These are phyloP conservation scores for Ceryle rudis DNA, from an alignment of 2,797 vertebrate genomes.

Conservation along the genomic window DNA sequence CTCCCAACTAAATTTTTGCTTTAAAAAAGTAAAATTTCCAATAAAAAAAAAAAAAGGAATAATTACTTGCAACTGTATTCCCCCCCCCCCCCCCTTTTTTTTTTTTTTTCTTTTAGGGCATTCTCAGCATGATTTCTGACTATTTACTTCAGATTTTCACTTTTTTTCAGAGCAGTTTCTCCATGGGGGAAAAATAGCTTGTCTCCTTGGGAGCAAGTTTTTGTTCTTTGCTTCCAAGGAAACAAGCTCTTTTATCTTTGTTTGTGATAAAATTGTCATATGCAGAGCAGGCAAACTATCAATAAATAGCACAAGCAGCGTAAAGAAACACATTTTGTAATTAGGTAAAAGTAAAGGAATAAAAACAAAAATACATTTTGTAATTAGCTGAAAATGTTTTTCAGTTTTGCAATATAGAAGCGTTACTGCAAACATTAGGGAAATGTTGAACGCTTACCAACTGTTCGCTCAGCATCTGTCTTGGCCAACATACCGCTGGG, in stretches of 20 bases:
- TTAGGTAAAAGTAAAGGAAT: slow-evolving; percentile 61
- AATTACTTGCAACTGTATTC: slow-evolving; percentile 22
- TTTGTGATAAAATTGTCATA: slow-evolving; percentile 66
- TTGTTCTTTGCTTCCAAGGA: slow-evolving; percentile 71
- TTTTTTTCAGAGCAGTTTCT: slow-evolving; percentile 57
- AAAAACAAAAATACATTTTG: slow-evolving; percentile 64
- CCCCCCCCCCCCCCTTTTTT: too few species aligned
- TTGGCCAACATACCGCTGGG: slow-evolving; percentile 79
- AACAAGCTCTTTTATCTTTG: slow-evolving; percentile 74
- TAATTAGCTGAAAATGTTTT: slow-evolving; percentile 60
- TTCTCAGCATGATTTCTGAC: slow-evolving; percentile 57
- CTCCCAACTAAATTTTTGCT: too few species aligned
- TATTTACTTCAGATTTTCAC: slow-evolving; percentile 67
- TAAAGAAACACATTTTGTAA: slow-evolving; percentile 62
- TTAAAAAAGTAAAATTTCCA: slow-evolving; percentile 49
- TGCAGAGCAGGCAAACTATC: slow-evolving; percentile 54
- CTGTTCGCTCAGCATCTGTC: slow-evolving; percentile 68
- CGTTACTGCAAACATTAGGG: slow-evolving; percentile 25
- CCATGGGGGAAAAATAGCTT: slow-evolving; percentile 61
- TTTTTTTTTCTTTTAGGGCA: not conserved
- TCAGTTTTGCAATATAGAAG: slow-evolving; percentile 52
- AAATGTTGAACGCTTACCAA: slow-evolving; percentile 74
- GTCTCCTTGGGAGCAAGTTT: slow-evolving; percentile 67
- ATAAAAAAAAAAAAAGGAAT: not conserved
- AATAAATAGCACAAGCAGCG: slow-evolving; percentile 58